Evolutionary conservation across 2,888 invertebrate species (phyloP).

Genomic region (Lasius platythorax): DNA sequence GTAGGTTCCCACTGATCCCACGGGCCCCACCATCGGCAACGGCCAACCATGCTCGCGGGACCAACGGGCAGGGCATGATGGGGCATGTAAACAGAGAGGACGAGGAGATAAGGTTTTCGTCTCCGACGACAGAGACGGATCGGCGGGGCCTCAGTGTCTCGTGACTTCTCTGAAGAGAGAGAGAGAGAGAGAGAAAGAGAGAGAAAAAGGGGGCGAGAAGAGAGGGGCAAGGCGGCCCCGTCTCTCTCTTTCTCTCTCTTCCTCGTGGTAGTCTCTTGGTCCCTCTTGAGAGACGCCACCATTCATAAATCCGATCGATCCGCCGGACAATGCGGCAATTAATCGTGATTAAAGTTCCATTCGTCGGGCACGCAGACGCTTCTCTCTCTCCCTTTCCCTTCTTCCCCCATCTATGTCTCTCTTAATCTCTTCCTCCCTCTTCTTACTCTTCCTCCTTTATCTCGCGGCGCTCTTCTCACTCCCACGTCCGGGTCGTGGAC

Average conservation of each 20-base stretch:
- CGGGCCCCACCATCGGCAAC: constrained; percentile 42
- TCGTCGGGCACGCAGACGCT: not conserved
- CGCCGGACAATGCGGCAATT: constrained; percentile 47
- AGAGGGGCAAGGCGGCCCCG: not conserved
- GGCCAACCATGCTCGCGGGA: constrained; percentile 35
- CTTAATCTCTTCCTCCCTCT: not conserved
- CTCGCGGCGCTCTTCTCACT: constrained; percentile 45
- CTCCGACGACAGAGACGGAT: constrained; percentile 58
- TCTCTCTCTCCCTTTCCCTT: not conserved
- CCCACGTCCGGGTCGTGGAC: constrained; percentile 47
- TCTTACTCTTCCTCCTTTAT: constrained; percentile 3
- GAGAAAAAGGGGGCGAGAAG: not conserved
- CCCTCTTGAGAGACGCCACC: not conserved
- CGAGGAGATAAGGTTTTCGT: constrained; percentile 60
- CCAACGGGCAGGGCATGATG: constrained; percentile 54
- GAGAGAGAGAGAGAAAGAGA: not conserved
- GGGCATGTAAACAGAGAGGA: constrained; percentile 62
- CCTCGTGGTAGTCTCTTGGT: not conserved
- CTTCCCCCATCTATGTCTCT: constrained; percentile 35
- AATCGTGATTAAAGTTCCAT: constrained; percentile 54
- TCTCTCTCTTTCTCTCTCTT: not conserved
- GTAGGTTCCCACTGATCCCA: constrained; percentile 43
- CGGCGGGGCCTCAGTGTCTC: constrained; percentile 40
- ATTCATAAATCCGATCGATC: constrained; percentile 57
- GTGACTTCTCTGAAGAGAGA: constrained; percentile 12